Evolutionary conservation across 2,888 invertebrate species (phyloP).

Genomic region (Dicroscelio sp.): DNA sequence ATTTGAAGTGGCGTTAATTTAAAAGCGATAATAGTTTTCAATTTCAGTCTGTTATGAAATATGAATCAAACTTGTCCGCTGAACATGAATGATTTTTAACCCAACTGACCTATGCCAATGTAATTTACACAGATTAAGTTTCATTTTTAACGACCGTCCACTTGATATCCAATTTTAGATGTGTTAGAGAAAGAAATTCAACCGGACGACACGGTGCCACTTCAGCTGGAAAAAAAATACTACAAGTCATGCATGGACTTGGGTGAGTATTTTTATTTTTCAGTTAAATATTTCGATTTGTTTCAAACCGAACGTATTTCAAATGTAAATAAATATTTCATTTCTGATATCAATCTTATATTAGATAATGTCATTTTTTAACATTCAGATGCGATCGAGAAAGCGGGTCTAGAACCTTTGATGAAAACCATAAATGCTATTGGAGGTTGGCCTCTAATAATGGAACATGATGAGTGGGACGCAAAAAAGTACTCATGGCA

Average conservation of each 20-base stretch:
- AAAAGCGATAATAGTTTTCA: too few relatives aligned
- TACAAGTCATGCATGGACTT: constrained; percentile 64
- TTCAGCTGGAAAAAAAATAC: constrained; percentile 54
- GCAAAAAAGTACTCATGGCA: constrained; percentile 56
- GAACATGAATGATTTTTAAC: too few relatives aligned
- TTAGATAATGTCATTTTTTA: background rate
- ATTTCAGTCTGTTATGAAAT: too few relatives aligned
- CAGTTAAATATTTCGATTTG: background rate
- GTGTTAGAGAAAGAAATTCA: constrained; percentile 60
- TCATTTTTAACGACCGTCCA: background rate
- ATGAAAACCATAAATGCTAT: constrained; percentile 44
- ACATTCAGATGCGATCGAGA: constrained; percentile 50
- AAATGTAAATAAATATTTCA: too few relatives aligned
- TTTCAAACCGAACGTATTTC: too few relatives aligned
- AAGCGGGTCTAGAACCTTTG: constrained; percentile 41
- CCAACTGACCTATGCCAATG: too few relatives aligned
- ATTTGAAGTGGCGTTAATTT: background rate
- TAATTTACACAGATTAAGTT: background rate
- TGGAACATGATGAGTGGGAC: constrained; percentile 36
- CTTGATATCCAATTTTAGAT: constrained; percentile 11
- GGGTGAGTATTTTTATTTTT: constrained; percentile 24
- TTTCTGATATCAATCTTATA: too few relatives aligned
- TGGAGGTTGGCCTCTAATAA: constrained; percentile 70
- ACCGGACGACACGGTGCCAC: constrained; percentile 35
- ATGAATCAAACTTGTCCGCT: too few relatives aligned